Conservation (phyloP, 1,140 invertebrate species). For the Papilio machaon region DNA sequence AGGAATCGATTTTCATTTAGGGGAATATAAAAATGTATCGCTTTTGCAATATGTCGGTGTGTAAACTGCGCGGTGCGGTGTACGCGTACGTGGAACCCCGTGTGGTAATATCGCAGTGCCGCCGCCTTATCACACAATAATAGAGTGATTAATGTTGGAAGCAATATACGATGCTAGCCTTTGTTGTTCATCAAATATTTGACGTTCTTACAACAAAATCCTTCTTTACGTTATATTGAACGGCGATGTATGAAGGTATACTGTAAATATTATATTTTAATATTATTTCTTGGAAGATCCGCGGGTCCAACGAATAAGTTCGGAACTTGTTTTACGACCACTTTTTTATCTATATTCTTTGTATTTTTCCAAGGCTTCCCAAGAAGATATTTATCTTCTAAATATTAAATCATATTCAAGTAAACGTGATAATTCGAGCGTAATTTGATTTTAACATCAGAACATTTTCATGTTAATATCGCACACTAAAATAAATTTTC, state of each 20-base stretch:
- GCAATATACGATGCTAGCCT: conserved; percentile 20
- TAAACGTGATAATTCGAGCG: too few species aligned
- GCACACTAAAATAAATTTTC: too few species aligned
- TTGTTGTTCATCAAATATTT: conserved; percentile 24
- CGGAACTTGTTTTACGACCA: too few species aligned
- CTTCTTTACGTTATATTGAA: conserved; percentile 15
- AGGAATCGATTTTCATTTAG: conserved; percentile 16
- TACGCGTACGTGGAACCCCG: conserved; percentile 10
- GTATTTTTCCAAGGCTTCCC: too few species aligned
- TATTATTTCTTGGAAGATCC: background rate
- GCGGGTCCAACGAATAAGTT: too few species aligned
- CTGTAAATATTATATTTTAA: background rate
- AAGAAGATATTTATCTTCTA: too few species aligned
- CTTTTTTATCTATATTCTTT: too few species aligned
- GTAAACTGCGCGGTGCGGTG: background rate
- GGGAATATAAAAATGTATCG: conserved; percentile 12
- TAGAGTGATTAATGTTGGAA: conserved; percentile 26
- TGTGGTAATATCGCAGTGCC: background rate
- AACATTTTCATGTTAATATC: too few species aligned
- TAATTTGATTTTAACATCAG: too few species aligned
- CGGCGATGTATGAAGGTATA: background rate
- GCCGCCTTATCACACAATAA: conserved; percentile 18
- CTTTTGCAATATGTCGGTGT: conserved; percentile 16
- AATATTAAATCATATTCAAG: too few species aligned
- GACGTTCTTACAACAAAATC: conserved; percentile 24